These are phyloP conservation scores for Neostethus bicornis DNA, from an alignment of 2,797 vertebrate species.

Conservation along the genomic window DNA sequence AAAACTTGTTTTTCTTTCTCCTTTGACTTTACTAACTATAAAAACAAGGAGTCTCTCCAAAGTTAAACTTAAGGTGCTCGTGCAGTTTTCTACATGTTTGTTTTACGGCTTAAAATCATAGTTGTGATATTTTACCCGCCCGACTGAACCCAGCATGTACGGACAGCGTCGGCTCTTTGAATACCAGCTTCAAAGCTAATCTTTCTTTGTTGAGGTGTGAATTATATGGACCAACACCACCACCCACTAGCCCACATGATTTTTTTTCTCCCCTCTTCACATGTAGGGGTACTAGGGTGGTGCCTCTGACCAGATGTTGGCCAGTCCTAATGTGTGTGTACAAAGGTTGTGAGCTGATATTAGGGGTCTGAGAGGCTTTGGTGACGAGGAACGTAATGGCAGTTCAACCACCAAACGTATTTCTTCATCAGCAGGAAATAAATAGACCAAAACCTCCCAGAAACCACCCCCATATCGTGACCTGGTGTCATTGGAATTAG, in stretches of 20 bases:
- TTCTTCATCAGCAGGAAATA: constrained; percentile 55
- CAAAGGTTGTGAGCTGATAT: constrained; percentile 41
- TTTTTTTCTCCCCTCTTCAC: neutral
- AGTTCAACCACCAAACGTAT: constrained; percentile 34
- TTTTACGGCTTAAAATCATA: constrained; percentile 3
- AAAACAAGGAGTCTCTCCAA: too few species aligned
- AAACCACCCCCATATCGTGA: constrained; percentile 4
- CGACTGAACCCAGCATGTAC: constrained; percentile 10
- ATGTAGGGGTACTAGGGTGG: neutral
- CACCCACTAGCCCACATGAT: constrained; percentile 12
- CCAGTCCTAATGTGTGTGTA: constrained; percentile 23
- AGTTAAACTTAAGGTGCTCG: neutral
- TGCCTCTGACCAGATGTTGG: constrained; percentile 61
- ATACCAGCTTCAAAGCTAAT: constrained; percentile 55
- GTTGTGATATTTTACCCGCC: constrained; percentile 1
- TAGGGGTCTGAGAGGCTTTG: constrained; percentile 19
- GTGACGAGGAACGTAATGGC: constrained; percentile 5
- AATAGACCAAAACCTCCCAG: constrained; percentile 35
- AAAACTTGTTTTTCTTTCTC: neutral
- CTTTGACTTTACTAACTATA: neutral
- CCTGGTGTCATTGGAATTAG: constrained; percentile 65
- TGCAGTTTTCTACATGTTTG: neutral
- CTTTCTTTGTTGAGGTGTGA: constrained; percentile 42
- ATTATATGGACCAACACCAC: constrained; percentile 45
- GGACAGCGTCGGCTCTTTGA: constrained; percentile 45